Evolutionary conservation across 2,797 vertebrate species (phyloP), one percentile per base, ranked within the genome.

Genomic region (Sparus aurata): DNA sequence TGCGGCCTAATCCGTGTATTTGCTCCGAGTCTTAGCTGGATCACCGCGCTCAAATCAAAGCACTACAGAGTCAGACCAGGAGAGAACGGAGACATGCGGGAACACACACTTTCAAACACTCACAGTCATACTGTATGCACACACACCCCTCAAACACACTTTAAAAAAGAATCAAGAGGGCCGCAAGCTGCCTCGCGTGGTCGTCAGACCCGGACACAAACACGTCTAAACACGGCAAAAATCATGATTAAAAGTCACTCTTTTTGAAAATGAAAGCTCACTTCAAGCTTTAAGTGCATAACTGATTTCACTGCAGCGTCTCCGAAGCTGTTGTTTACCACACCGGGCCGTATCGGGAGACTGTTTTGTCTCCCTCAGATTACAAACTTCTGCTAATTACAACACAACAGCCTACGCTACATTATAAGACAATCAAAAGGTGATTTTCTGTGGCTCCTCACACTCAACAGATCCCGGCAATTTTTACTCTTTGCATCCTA

Each of bases 1-100:
- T 93, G 92, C 84, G 93, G 92, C 92, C 93, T 96, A 96, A 95
- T 95, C 95, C 92, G 67, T 90, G 92, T 94, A 94, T 96, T 95
- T 95, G 93, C 94, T 94, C 92, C 84, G 79, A 93, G 94, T 94
- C 93, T 95, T 95, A 95, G 93, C 91, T 81, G 93, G 94, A 95
- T 95, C 95, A 93, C 93, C 73, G 83, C 84, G 90, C 90, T 91
- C 89, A 89, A 95, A 96, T 96, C 95, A 95, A 95, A 95, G 92
- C 91, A 92, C 92, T 89, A 89, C 91, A 92, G 91, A 92, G 93
- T 91, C 89, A 85, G 91, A 92, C 92, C 91, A 92, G 87, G 75
- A 91, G 77, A 86, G 89, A 85, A 87, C 71, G 25, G 67, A 87
- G 83, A 90, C 91, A 90, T 80, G 87, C 23, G 46, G 89, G 89